Evolutionary conservation across 2,888 invertebrate genomes (phyloP), one percentile per base, ranked within the genome.

Genomic region (Drosophila macrospina): DNA sequence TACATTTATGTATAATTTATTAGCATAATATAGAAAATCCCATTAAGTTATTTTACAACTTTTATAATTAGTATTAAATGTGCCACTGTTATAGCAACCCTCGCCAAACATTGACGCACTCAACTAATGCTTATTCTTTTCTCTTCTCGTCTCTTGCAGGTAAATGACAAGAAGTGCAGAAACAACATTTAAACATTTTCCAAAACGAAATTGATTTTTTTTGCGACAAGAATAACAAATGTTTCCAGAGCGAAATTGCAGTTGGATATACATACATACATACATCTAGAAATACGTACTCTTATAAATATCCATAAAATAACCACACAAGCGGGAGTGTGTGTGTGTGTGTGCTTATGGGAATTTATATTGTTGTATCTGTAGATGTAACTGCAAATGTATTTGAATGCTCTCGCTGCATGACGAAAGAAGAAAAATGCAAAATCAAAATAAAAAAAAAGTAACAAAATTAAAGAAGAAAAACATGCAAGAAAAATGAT

Each of bases 401-500:
- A 74, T 55, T 34, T 75, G 59, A 50, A 69, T 39, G 65, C 59
- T 42, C 41, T 70, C 47, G 39, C 51, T 65, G 67, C 55, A 70
- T 56, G 47, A 16, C 36, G 20, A 56, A 36, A 45, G 15, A 50
- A 59, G 26, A 7, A 47, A 16, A 32, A 45, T 30, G 13, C 26
- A 20, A n/a, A n/a, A n/a, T n/a, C 20, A 16, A 15, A 11, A 20
- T 4, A 4, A 20, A 41, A 13, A 13, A 28, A 44, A 44, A 28
- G 20, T 20, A 28, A 34, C 34, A 5, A 30, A 0, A 26, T 20
- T 10, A n/a, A 42, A 45, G 28, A 39, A 32, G 30, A 54, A 51
- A 57, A 47, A 42, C 54, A 66, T 77, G 78, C 68, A 73, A 48
- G 74, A 37, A 44, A 62, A 74, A 68, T 74, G 68, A 74, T 78